Conservation (phyloP, 2,797 vertebrate species). For the Thunnus albacares region DNA sequence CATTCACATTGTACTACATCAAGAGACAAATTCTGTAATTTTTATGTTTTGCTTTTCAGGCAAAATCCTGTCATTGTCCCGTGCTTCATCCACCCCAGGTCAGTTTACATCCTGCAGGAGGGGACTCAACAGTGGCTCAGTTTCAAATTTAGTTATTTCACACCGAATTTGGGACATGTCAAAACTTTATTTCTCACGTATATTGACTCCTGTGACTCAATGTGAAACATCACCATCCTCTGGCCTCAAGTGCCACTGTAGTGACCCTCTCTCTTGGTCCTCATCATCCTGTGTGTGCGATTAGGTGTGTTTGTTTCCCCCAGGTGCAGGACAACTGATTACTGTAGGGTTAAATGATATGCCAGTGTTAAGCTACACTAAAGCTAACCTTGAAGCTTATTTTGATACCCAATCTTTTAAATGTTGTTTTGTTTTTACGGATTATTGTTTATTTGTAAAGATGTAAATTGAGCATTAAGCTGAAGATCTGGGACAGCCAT, state of each 20-base stretch:
- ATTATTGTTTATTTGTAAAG: constrained; percentile 43
- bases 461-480: constrained; percentile 36
- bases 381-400: constrained; percentile 52
- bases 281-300: constrained; percentile 37
- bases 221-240: constrained; percentile 64
- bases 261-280: constrained; percentile 50
- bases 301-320: constrained; percentile 38
- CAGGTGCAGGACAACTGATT: constrained; percentile 56
- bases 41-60: not conserved
- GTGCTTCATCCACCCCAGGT: constrained; percentile 31
- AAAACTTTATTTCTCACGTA: constrained; percentile 23
- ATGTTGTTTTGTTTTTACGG: constrained; percentile 18
- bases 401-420: constrained; percentile 43
- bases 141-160: constrained; percentile 48
- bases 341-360: constrained; percentile 47
- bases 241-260: constrained; percentile 60
- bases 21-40: not conserved
- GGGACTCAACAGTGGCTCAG: constrained; percentile 41
- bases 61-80: not conserved
- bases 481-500: constrained; percentile 31
- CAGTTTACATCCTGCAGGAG: constrained; percentile 46
- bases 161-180: constrained; percentile 35
- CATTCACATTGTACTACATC: not conserved
- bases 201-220: constrained; percentile 15
- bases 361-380: constrained; percentile 76